Evolutionary conservation across 37 sponge, comb jelly and placozoan genomes (phyloP).

Genomic region (Mnemiopsis leidyi): DNA sequence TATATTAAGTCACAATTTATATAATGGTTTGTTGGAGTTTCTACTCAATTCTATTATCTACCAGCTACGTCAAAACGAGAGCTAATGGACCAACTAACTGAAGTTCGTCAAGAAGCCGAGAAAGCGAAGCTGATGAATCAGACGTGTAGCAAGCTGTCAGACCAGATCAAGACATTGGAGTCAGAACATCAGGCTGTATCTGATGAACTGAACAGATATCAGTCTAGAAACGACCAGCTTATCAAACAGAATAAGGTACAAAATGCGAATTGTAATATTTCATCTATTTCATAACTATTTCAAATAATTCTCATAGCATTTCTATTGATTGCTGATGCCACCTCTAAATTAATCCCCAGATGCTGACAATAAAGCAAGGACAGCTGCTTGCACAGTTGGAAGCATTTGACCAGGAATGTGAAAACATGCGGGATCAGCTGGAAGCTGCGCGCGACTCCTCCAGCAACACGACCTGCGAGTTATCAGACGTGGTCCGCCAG

Average conservation of each 20-base stretch:
- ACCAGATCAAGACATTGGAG: neutral
- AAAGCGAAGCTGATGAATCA: conserved; percentile 20
- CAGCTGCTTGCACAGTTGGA: conserved; percentile 50
- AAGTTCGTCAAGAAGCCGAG: conserved; percentile 30
- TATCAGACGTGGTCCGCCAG: conserved; percentile 21
- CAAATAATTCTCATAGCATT: neutral
- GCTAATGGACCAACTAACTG: neutral
- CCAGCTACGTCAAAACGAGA: conserved; percentile 46
- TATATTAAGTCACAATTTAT: neutral
- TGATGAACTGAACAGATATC: conserved; percentile 45
- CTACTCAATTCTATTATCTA: too few species aligned
- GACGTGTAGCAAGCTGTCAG: conserved; percentile 38
- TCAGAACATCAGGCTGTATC: neutral
- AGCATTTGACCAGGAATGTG: conserved; percentile 62
- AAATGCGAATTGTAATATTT: too few species aligned
- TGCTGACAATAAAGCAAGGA: conserved; percentile 62
- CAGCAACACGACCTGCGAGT: neutral
- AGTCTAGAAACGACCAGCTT: conserved; percentile 54
- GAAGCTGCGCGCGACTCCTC: conserved; percentile 49
- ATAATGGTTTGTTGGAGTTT: too few species aligned
- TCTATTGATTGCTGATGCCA: neutral
- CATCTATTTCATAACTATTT: too few species aligned
- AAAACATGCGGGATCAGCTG: conserved; percentile 40
- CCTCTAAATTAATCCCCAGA: conserved; percentile 8
- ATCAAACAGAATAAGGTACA: conserved; percentile 64